These are phyloP conservation scores for Staurois parvus DNA, from an alignment of 2,797 vertebrate genomes.

Conservation along the genomic window DNA sequence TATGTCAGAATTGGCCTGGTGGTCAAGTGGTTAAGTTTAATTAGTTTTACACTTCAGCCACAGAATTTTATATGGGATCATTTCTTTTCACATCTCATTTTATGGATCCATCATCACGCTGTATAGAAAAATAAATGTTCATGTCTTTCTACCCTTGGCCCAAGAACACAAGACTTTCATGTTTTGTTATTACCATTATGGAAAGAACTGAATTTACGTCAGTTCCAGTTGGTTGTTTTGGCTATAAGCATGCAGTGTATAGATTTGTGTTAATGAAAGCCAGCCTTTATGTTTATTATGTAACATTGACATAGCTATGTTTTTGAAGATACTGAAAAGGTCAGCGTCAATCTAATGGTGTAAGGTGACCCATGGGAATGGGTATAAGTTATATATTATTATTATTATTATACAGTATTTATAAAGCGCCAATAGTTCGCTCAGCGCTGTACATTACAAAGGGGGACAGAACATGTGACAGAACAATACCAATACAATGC, in stretches of 20 bases:
- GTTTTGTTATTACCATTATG: not conserved
- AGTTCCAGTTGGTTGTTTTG: not conserved
- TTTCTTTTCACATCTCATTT: slow-evolving; percentile 1
- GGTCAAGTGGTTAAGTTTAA: not conserved
- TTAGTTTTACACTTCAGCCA: slow-evolving; percentile 1
- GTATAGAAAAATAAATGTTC: not conserved
- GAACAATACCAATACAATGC: no score
- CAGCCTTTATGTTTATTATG: not conserved
- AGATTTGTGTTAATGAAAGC: not conserved
- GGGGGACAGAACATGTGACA: no score
- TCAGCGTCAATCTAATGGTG: no score
- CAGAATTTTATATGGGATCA: slow-evolving; percentile 6
- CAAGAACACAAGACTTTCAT: not conserved
- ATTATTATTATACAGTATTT: no score
- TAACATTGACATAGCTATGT: not conserved
- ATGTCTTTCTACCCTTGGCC: not conserved
- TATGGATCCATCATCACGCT: not conserved
- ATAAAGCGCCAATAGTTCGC: no score
- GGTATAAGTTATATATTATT: no score
- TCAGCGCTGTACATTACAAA: no score
- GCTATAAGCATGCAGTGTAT: not conserved
- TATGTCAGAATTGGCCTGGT: no score
- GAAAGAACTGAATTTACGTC: not conserved
- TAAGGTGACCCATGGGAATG: no score
- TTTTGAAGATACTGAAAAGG: no score